These are phyloP conservation scores for Dendrocincla tyrannina DNA, from an alignment of 2,797 vertebrate genomes.

Conservation along the genomic window DNA sequence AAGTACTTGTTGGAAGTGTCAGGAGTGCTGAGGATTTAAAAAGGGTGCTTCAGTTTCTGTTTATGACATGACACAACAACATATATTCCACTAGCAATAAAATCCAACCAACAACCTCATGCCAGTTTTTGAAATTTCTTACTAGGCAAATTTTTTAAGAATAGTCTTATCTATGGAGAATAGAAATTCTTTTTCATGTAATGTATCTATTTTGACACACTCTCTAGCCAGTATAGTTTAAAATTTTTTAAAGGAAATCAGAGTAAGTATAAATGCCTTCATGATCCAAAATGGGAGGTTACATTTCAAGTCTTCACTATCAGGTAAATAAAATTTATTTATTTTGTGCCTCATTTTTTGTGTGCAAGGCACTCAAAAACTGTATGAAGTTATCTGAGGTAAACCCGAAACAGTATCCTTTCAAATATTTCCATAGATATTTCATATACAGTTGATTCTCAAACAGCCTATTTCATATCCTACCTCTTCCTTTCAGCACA, in stretches of 20 bases:
- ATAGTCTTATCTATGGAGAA: slow-evolving; percentile 19
- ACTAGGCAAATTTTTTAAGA: slow-evolving; percentile 40
- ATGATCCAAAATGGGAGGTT: neutral
- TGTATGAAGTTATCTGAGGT: neutral
- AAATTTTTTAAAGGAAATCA: slow-evolving; percentile 15
- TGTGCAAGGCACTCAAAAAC: neutral
- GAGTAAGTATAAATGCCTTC: neutral
- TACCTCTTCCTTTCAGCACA: neutral
- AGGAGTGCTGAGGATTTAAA: slow-evolving; percentile 72
- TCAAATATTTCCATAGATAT: neutral
- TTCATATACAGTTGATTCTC: neutral
- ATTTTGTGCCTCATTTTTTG: neutral
- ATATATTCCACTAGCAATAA: slow-evolving; percentile 67
- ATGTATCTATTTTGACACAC: neutral
- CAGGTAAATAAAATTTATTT: neutral
- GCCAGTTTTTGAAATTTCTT: slow-evolving; percentile 65
- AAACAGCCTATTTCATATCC: neutral
- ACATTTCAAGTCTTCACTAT: neutral
- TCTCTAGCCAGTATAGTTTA: neutral
- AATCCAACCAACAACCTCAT: slow-evolving; percentile 58
- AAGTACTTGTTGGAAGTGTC: slow-evolving; percentile 77
- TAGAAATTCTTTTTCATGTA: neutral
- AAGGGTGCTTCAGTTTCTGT: slow-evolving; percentile 71
- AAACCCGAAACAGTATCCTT: neutral
- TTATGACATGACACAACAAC: slow-evolving; percentile 71